Conservation (phyloP, 2,113 vertebrate species). For the Thermophis baileyi region DNA sequence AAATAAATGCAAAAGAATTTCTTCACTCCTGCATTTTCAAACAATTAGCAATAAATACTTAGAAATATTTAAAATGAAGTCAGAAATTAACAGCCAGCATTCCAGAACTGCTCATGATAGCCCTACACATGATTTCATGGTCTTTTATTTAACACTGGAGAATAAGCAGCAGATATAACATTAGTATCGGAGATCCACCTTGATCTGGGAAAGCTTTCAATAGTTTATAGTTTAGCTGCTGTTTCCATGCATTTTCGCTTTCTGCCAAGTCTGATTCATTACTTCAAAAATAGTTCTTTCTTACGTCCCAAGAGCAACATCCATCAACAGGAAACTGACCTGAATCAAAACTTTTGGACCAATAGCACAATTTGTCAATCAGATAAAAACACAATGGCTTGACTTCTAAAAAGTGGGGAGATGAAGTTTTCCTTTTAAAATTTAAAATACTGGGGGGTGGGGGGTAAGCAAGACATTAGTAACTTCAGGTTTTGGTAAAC, state of each 20-base stretch:
- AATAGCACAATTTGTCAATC: not conserved
- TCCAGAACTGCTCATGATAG: not conserved
- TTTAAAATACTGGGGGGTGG: not conserved
- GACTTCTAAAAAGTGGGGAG: not conserved
- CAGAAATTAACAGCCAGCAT: fast-evolving
- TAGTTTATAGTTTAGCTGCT: fast-evolving
- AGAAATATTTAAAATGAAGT: not conserved
- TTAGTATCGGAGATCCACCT: not conserved
- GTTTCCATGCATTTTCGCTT: not conserved
- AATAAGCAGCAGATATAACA: fast-evolving
- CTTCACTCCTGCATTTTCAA: not conserved
- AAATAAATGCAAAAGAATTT: slow-evolving; percentile 7
- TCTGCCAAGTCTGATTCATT: fast-evolving
- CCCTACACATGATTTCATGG: not conserved
- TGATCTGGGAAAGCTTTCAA: not conserved
- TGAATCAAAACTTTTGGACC: not conserved
- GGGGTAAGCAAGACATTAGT: not conserved
- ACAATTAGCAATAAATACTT: not conserved
- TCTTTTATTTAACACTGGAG: not conserved
- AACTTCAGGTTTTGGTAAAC: not conserved
- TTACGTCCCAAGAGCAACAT: fast-evolving
- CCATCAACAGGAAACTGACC: not conserved
- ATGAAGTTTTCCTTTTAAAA: not conserved
- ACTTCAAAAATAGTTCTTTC: not conserved
- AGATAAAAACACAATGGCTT: not conserved